Evolutionary conservation across 2,797 vertebrate genomes (phyloP).

Genomic region (Acrossocheilus fasciatus): DNA sequence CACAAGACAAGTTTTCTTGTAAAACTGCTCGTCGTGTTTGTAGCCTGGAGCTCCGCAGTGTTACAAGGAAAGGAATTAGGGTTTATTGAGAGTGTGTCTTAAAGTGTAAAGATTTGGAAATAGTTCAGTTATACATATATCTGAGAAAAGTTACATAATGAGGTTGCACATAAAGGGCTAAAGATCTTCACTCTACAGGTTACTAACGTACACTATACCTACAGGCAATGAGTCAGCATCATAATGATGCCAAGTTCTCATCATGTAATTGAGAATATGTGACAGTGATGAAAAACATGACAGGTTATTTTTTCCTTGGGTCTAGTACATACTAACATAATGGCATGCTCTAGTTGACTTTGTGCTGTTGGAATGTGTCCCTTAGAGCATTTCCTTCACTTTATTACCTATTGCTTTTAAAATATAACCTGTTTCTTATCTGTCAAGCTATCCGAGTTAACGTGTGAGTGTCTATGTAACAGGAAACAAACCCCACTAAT

Average conservation of each 20-base stretch:
- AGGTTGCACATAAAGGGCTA: too few species aligned
- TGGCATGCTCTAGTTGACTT: neutral
- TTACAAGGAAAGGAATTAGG: neutral
- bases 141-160: neutral
- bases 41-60: neutral
- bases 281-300: neutral
- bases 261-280: neutral
- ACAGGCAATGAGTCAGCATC: neutral
- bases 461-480: constrained; percentile 8
- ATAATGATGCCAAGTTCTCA: neutral
- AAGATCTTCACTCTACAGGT: neutral
- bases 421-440: constrained; percentile 52
- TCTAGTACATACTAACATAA: neutral
- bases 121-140: neutral
- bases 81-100: neutral
- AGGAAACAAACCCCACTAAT: neutral
- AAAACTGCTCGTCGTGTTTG: neutral
- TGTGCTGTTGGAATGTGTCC: neutral
- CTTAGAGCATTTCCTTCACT: neutral
- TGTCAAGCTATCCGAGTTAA: neutral
- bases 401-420: constrained; percentile 21
- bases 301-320: neutral
- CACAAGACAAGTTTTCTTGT: neutral
- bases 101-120: neutral
- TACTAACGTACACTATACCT: neutral